phyloP scores from a whole-genome alignment of 2,888 invertebrate species.

The Coleophora deauratella region DNA sequence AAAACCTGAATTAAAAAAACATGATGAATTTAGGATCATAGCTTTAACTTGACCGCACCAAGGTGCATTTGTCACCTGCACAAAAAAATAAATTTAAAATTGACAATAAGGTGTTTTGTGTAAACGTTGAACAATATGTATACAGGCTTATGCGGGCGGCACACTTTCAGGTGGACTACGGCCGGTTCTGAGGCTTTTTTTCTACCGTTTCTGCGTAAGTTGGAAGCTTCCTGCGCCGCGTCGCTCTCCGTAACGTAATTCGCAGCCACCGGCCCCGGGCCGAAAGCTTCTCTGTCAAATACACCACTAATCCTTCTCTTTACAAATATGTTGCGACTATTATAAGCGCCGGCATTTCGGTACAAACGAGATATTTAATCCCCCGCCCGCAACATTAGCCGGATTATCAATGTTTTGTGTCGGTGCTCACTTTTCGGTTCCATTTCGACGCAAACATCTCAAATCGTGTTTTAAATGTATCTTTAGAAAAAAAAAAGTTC shows the following conservation, averaged over 20 bases:
- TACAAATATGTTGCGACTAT: constrained; percentile 40
- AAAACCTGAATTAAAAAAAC: too few relatives aligned
- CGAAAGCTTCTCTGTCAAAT: constrained; percentile 39
- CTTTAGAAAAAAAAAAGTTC: too few relatives aligned
- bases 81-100: constrained; percentile 1
- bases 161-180: constrained; percentile 17
- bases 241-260: constrained; percentile 21
- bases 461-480: constrained; percentile 23
- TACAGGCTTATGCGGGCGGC: constrained; percentile 21
- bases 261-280: constrained; percentile 19
- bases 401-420: constrained; percentile 60
- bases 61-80: not conserved
- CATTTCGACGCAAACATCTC: constrained; percentile 39
- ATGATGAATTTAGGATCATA: too few relatives aligned
- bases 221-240: constrained; percentile 33
- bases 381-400: constrained; percentile 50
- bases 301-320: constrained; percentile 56
- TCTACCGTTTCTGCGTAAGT: constrained; percentile 45
- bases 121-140: constrained; percentile 9
- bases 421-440: constrained; percentile 45
- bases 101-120: constrained; percentile 8
- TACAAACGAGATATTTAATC: constrained; percentile 60
- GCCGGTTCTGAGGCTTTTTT: constrained; percentile 34
- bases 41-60: too few relatives aligned
- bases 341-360: constrained; percentile 53